These are phyloP conservation scores for Tachuris rubrigastra DNA, from an alignment of 2,113 vertebrate genomes.

Conservation along the genomic window DNA sequence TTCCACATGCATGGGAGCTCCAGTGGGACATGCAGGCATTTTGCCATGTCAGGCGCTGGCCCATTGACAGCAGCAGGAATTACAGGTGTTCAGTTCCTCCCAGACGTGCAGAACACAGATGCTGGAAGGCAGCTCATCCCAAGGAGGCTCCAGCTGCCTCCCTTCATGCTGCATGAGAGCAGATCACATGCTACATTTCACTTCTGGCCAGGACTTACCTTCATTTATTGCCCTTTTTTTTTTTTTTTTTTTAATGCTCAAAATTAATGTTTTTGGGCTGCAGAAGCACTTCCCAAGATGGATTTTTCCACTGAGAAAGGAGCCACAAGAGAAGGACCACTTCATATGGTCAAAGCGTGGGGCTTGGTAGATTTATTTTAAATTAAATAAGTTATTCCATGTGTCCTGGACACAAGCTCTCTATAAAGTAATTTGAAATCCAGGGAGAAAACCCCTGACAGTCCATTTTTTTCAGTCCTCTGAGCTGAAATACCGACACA, in stretches of 20 bases:
- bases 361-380: slow-evolving; percentile 63
- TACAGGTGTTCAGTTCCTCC: slow-evolving; percentile 46
- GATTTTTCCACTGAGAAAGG: slow-evolving; percentile 52
- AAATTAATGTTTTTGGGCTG: slow-evolving; percentile 25
- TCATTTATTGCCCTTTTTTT: slow-evolving; percentile 17
- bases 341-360: slow-evolving; percentile 33
- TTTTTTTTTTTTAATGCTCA: not conserved
- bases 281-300: slow-evolving; percentile 32
- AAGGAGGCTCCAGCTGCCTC: not conserved
- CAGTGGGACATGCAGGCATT: not conserved
- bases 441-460: slow-evolving; percentile 27
- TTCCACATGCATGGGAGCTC: not conserved
- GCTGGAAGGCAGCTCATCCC: slow-evolving; percentile 35
- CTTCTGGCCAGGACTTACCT: slow-evolving; percentile 25
- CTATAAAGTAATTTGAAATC: slow-evolving; percentile 57
- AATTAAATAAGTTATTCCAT: slow-evolving; percentile 66
- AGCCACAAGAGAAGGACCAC: slow-evolving; percentile 41
- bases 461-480: slow-evolving; percentile 47
- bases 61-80: slow-evolving; percentile 22
- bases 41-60: not conserved
- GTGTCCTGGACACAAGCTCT: slow-evolving; percentile 36
- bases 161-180: not conserved
- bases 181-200: slow-evolving; percentile 50
- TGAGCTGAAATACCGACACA: slow-evolving; percentile 14
- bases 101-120: not conserved